These are phyloP conservation scores for Tenualosa ilisha DNA, from an alignment of 2,797 vertebrate species.

Conservation along the genomic window DNA sequence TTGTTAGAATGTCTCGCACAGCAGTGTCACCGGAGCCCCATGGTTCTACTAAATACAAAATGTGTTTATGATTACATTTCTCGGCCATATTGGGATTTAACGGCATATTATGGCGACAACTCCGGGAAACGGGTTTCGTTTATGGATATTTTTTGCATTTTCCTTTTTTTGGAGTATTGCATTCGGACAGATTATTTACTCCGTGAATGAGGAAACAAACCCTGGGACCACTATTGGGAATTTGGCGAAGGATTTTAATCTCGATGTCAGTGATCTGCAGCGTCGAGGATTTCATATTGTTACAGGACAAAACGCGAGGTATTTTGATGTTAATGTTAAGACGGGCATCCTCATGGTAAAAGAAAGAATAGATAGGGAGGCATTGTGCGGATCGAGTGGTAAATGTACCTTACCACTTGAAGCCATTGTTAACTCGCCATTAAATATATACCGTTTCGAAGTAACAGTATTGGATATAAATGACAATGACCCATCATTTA, in stretches of 20 bases:
- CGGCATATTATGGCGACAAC: conserved; percentile 26
- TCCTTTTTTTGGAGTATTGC: conserved; percentile 51
- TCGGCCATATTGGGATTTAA: background rate
- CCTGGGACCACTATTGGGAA: conserved; percentile 74
- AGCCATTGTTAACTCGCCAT: conserved; percentile 43
- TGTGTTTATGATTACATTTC: background rate
- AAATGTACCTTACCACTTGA: conserved; percentile 54
- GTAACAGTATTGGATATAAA: conserved; percentile 53
- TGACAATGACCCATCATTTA: conserved; percentile 48
- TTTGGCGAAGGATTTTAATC: conserved; percentile 73
- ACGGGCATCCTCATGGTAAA: conserved; percentile 51
- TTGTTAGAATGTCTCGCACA: conserved; percentile 50
- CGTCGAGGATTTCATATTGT: conserved; percentile 68
- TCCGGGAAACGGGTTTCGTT: background rate
- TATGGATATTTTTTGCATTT: conserved; percentile 26
- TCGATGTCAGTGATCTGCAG: conserved; percentile 67
- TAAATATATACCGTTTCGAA: conserved; percentile 49
- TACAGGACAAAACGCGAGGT: conserved; percentile 50
- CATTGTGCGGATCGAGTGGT: conserved; percentile 45
- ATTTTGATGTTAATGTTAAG: conserved; percentile 56
- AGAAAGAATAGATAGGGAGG: conserved; percentile 57
- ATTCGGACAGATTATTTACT: conserved; percentile 70
- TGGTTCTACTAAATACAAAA: background rate
- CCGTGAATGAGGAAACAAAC: conserved; percentile 69
- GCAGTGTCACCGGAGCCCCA: background rate